Evolutionary conservation across 2,888 invertebrate genomes (phyloP), one percentile per base, ranked within the genome.

Genomic region (Tromatobia lineatoria): DNA sequence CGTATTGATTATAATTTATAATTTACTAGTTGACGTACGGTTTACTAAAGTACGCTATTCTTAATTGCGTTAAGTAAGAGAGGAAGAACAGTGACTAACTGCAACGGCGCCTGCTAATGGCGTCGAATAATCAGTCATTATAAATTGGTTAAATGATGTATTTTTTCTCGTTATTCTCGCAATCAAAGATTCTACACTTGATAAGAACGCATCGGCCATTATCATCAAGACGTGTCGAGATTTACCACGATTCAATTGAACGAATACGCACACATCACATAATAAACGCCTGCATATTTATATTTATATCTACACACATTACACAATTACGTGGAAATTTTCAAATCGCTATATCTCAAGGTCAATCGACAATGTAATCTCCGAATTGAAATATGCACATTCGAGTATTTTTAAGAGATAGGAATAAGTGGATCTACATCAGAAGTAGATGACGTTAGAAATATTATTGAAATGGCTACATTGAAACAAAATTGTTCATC

Each of bases 1-100:
- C 71, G n/a, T 45, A 29, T 66, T 54, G 34, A 82, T 85, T 85
- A 64, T 74, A 77, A 74, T 80, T 73, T 80, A 42, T 74, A 80
- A 78, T 83, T 67, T 23, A 71, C 42, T 76, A 25, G 50, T 47
- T 38, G 78, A 61, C 47, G 59, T 20, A 29, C 42, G 23, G 18
- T 25, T 61, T 25, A 47, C 11, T 29, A 18, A 61, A n/a, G 38
- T 64, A 18, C 8, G 20, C 34, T n/a, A n/a, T 7, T n/a, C 6
- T 18, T 64, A 11, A 20, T 42, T 66, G 66, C n/a, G 61, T 57
- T 8, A 20, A 15, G 25, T 15, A 34, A 8, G 38, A 23, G n/a
- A 66, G 15, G 38, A 15, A 38, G 20, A 52, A 64, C 52, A 23
- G 29, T 54, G 18, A 42, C 3, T 18, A 25, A 45, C 42, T 7